These are phyloP conservation scores for Polyploca ridens DNA, from an alignment of 2,888 invertebrate genomes.

Conservation along the genomic window DNA sequence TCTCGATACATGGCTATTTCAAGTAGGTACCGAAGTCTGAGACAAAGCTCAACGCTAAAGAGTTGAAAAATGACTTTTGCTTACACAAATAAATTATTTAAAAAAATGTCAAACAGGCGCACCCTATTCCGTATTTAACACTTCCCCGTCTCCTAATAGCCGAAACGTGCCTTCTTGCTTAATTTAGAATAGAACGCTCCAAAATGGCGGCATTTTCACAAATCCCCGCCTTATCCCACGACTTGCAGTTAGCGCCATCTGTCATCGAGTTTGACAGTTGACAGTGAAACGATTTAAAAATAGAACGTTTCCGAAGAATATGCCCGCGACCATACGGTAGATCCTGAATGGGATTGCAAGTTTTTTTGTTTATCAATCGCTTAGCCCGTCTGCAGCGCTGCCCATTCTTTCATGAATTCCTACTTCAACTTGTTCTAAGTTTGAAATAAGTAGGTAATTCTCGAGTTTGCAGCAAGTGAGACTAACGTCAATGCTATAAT, in stretches of 20 bases:
- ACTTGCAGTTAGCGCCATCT: conserved; percentile 72
- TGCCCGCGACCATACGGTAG: conserved; percentile 15
- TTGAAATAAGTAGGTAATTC: neutral
- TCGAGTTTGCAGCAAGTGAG: too few relatives aligned
- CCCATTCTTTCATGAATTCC: neutral
- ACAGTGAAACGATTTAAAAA: conserved; percentile 72
- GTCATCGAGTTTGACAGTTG: conserved; percentile 80
- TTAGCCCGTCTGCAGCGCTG: neutral
- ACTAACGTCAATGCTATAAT: too few relatives aligned
- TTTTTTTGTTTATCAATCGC: conserved; percentile 9
- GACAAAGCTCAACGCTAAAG: conserved; percentile 8
- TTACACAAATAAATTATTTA: neutral
- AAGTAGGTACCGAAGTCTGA: too few relatives aligned
- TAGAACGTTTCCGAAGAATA: conserved; percentile 48
- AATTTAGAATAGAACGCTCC: conserved; percentile 59
- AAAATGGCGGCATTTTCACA: conserved; percentile 51
- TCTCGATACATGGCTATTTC: too few relatives aligned
- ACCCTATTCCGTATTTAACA: conserved; percentile 46
- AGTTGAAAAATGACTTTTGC: neutral
- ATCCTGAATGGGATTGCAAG: conserved; percentile 7
- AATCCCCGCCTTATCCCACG: conserved; percentile 52
- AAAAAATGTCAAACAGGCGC: conserved; percentile 39
- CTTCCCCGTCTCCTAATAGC: conserved; percentile 51
- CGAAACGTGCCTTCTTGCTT: conserved; percentile 56
- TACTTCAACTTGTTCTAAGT: neutral